Evolutionary conservation across 2,888 invertebrate genomes (phyloP), one percentile per base, ranked within the genome.

Genomic region (Ommatoiulus sabulosus): DNA sequence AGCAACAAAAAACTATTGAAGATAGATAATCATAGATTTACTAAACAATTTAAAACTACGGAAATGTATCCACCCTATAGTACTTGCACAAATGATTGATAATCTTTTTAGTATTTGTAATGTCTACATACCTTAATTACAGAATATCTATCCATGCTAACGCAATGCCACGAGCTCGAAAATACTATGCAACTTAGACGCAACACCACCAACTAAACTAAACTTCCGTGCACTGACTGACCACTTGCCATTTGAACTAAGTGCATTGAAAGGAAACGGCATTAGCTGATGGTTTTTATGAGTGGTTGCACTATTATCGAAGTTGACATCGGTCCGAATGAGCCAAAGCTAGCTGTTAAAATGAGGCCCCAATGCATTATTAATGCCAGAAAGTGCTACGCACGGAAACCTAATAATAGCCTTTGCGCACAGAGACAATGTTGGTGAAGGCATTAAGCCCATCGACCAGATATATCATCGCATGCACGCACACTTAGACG

Each of bases 341-440:
- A 24, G 8, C 35, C 80, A 80, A 35, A 80, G 12, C 80, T 4
- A 72, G 35, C 15, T 35, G 80, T 1, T 57, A 17, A 57, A 57
- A 57, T 57, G 57, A 57, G 57, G n/a, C 57, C 80, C 7, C 15
- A 63, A 80, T 35, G 35, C 80, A 35, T 80, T 35, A 80, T 80
- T 80, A 80, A 80, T 35, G 80, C 24, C 80, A 80, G 3, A 80
- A 80, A 80, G 10, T 35, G 24, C 15, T 80, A 6, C 35, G 35
- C 80, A 80, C 80, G 80, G 35, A 80, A 80, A 80, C 80, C 80
- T 80, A 80, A 80, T 80, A 80, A 80, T 80, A 80, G 80, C 80
- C 80, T 10, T 80, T 35, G 15, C 35, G 24, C 35, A 80, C 80
- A 80, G 24, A 80, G 80, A 80, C 80, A 80, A 80, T 80, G 80